Evolutionary conservation across 2,797 vertebrate genomes (phyloP).

Genomic region (Gymnocypris eckloni): DNA sequence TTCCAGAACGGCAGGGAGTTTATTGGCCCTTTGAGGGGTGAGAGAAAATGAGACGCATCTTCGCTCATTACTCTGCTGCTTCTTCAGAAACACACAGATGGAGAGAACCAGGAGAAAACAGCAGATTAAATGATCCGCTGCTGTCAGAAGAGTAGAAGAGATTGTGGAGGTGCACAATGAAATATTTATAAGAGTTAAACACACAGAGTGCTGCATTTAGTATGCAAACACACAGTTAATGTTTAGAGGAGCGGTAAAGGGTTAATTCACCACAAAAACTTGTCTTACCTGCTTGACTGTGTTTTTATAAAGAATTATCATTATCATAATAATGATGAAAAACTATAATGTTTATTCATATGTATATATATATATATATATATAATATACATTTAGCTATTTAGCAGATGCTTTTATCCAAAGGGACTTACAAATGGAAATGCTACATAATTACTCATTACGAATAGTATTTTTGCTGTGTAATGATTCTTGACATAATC

Average conservation of each 20-base stretch:
- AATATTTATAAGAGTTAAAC: not conserved
- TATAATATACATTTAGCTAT: too few relatives aligned
- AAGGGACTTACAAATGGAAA: too few relatives aligned
- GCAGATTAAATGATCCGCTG: not conserved
- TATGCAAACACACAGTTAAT: not conserved
- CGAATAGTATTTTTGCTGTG: not conserved
- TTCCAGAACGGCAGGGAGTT: constrained; percentile 24
- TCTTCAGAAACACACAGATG: constrained; percentile 8
- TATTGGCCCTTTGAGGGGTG: constrained; percentile 32
- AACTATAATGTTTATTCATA: too few relatives aligned
- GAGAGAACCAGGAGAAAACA: not conserved
- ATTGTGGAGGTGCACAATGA: not conserved
- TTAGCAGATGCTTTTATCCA: not conserved
- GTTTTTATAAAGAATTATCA: too few relatives aligned
- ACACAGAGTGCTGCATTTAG: not conserved
- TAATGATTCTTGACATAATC: not conserved
- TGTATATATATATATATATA: too few relatives aligned
- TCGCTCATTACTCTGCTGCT: constrained; percentile 36
- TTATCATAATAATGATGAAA: too few relatives aligned
- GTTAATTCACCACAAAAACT: too few relatives aligned
- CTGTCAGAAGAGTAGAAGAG: not conserved
- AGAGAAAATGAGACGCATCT: constrained; percentile 35
- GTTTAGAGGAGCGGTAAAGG: not conserved
- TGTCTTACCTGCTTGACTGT: too few relatives aligned
- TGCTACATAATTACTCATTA: too few relatives aligned